A percentile compares a stretch with the other conserved stretches of the same genome.
phyloP scores from a whole-genome alignment of 2,888 invertebrate species.

The Spisula subtruncata region DNA sequence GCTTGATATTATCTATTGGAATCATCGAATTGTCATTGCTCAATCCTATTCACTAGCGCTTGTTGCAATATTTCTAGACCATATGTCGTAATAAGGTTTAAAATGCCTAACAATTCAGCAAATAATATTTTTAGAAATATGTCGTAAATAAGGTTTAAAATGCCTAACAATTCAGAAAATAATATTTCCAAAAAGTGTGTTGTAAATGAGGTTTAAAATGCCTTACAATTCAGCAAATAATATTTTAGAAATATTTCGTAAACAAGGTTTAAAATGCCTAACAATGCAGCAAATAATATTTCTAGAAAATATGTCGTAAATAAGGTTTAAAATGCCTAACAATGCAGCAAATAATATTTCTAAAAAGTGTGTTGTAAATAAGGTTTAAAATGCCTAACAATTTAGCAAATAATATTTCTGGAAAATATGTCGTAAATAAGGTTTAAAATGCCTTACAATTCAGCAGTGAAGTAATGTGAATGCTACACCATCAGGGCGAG shows the following conservation, averaged over 20 bases:
- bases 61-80: not conserved
- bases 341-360: not conserved
- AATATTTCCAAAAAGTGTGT: not conserved
- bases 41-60: not conserved
- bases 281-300: not conserved
- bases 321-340: constrained; percentile 14
- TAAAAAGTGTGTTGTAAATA: too few species aligned
- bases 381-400: constrained; percentile 15
- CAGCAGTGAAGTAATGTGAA: not conserved
- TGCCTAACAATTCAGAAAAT: not conserved
- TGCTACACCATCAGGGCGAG: too few species aligned
- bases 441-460: constrained; percentile 14
- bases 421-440: not conserved
- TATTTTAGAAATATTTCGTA: not conserved
- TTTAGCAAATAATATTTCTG: not conserved
- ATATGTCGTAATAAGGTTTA: not conserved
- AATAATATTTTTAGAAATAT: not conserved
- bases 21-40: not conserved
- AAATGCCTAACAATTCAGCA: not conserved
- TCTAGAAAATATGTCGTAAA: not conserved
- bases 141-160: not conserved
- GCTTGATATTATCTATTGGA: constrained; percentile 6
- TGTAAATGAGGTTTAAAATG: too few species aligned
- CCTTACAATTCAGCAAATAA: too few species aligned
- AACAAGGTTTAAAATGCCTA: not conserved